These are phyloP conservation scores for Pogonognathellus flavescens DNA, from an alignment of 1,140 invertebrate species.

Conservation along the genomic window DNA sequence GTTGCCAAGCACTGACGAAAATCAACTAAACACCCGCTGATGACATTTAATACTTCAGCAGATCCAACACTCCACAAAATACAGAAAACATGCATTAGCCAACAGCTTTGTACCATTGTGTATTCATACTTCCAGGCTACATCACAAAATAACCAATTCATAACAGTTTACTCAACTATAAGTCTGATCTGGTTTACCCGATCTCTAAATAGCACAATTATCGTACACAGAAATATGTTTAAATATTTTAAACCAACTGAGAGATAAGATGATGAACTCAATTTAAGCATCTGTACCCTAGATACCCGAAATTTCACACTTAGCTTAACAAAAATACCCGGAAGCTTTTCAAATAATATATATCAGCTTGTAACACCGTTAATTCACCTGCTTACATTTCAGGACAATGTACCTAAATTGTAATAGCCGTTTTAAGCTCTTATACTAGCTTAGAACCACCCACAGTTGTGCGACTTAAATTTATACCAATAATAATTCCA, in stretches of 20 bases:
- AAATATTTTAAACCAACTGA: not conserved
- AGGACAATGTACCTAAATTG: not conserved
- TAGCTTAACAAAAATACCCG: conserved; percentile 1
- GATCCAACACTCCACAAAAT: conserved; percentile 11
- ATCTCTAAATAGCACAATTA: too few relatives aligned
- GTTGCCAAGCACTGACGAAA: conserved; percentile 25
- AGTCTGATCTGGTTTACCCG: too few relatives aligned
- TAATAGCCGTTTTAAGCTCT: not conserved
- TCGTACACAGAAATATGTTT: not conserved
- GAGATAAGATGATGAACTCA: not conserved
- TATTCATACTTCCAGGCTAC: conserved; percentile 5
- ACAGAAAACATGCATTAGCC: not conserved
- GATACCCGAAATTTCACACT: not conserved
- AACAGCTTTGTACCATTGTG: not conserved
- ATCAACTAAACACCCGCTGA: conserved; percentile 44
- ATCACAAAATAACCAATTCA: not conserved
- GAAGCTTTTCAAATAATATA: not conserved
- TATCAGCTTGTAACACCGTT: not conserved
- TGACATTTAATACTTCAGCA: conserved; percentile 17
- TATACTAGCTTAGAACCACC: not conserved
- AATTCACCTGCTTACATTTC: not conserved
- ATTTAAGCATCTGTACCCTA: not conserved
- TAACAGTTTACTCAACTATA: too few relatives aligned
- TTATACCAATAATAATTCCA: not conserved
- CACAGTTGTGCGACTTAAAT: not conserved